phyloP scores from a whole-genome alignment of 2,888 invertebrate genomes.

The Tubulanus polymorphus region DNA sequence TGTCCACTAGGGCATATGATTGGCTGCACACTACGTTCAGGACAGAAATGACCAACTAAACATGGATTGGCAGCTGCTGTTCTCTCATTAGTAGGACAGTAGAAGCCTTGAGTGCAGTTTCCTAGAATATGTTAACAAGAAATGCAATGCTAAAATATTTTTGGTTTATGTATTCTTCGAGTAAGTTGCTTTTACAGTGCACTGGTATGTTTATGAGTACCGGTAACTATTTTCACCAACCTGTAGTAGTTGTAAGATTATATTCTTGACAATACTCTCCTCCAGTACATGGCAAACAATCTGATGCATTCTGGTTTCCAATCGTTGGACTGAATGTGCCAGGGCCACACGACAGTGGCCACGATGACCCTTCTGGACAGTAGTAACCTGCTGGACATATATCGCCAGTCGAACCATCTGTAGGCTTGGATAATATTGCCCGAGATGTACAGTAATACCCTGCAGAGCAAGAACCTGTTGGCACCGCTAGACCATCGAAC shows the following conservation, averaged over 20 bases:
- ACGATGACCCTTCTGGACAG: conserved; percentile 30
- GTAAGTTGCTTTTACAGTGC: no score
- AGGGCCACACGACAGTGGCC: conserved; percentile 33
- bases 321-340: conserved; percentile 35
- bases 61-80: conserved; percentile 32
- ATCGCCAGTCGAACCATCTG: conserved; percentile 34
- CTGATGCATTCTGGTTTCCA: conserved; percentile 26
- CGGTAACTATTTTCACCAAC: no score
- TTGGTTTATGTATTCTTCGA: no score
- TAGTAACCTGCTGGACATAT: conserved; percentile 39
- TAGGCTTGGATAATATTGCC: conserved; percentile 25
- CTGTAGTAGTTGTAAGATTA: conserved; percentile 35
- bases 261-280: conserved; percentile 37
- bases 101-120: conserved; percentile 43
- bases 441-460: conserved; percentile 41
- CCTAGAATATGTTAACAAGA: conserved; percentile 22
- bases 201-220: no score
- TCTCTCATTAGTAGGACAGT: conserved; percentile 41
- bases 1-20: conserved; percentile 37
- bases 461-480: conserved; percentile 39
- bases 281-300: conserved; percentile 35
- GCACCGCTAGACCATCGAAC: conserved; percentile 30
- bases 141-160: no score
- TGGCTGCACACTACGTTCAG: conserved; percentile 27
- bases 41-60: conserved; percentile 43